phyloP scores from a whole-genome alignment of 2,113 vertebrate genomes.

The Ailuropoda melanoleuca region DNA sequence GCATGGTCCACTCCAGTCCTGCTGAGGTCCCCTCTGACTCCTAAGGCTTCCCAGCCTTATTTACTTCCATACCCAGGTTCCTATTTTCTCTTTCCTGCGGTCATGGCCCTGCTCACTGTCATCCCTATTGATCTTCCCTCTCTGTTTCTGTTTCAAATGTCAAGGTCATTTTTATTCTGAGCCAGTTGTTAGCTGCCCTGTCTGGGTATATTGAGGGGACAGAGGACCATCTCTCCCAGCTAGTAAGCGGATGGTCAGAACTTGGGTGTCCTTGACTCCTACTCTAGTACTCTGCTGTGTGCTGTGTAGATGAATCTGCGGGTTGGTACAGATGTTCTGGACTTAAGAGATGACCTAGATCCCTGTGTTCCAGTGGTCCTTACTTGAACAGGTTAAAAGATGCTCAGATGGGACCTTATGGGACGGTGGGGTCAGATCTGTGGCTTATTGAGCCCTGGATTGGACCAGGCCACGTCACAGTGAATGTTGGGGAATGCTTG shows the following conservation, averaged over 20 bases:
- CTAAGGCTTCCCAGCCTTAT: background rate
- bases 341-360: background rate
- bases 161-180: slow-evolving; percentile 73
- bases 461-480: background rate
- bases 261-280: background rate
- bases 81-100: slow-evolving; percentile 10
- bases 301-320: background rate
- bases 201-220: background rate
- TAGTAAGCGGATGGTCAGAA: background rate
- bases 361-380: background rate
- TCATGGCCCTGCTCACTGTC: background rate
- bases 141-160: slow-evolving; percentile 66
- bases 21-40: background rate
- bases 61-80: background rate
- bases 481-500: background rate
- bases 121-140: slow-evolving; percentile 62
- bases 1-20: background rate
- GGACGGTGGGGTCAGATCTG: background rate
- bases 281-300: background rate
- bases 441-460: background rate
- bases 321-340: background rate
- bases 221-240: background rate
- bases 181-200: background rate
- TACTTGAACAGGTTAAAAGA: background rate
- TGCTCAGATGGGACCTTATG: background rate